Evolutionary conservation across 2,113 vertebrate species (phyloP).

Genomic region (Notarius quadriscutis): DNA sequence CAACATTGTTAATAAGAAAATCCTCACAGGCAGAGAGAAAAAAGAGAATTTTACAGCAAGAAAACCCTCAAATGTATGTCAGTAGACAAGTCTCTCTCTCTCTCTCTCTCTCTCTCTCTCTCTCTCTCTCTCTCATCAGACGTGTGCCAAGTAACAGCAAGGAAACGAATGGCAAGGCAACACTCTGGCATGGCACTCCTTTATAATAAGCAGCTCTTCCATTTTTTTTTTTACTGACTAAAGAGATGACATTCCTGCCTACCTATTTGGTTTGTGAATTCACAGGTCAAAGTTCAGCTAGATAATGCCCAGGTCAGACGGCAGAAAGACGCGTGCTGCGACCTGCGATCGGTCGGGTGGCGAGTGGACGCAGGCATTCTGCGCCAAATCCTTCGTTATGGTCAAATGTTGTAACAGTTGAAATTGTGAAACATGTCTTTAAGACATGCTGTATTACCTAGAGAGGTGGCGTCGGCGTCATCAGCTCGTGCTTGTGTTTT

Average conservation of each 20-base stretch:
- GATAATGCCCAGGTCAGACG: neutral
- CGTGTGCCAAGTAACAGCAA: neutral
- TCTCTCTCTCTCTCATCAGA: neutral
- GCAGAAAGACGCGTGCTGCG: too few relatives aligned
- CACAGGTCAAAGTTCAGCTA: neutral
- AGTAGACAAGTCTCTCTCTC: neutral
- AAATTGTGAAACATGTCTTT: too few relatives aligned
- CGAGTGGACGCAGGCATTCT: too few relatives aligned
- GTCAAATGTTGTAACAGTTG: too few relatives aligned
- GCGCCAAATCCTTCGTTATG: too few relatives aligned
- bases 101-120: neutral
- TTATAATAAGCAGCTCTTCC: neutral
- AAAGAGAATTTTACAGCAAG: slow-evolving; percentile 4
- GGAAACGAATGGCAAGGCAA: neutral
- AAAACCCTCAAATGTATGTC: neutral
- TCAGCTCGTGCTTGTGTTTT: too few relatives aligned
- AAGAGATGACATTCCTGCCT: neutral
- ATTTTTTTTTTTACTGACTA: neutral
- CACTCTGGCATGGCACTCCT: neutral
- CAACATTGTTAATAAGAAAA: slow-evolving; percentile 1
- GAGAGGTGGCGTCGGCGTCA: too few relatives aligned
- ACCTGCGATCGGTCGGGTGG: too few relatives aligned
- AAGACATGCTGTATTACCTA: too few relatives aligned
- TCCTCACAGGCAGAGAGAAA: neutral
- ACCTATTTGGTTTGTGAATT: neutral